Evolutionary conservation across 2,888 invertebrate genomes (phyloP).

Genomic region (Frankliniella intonsa): DNA sequence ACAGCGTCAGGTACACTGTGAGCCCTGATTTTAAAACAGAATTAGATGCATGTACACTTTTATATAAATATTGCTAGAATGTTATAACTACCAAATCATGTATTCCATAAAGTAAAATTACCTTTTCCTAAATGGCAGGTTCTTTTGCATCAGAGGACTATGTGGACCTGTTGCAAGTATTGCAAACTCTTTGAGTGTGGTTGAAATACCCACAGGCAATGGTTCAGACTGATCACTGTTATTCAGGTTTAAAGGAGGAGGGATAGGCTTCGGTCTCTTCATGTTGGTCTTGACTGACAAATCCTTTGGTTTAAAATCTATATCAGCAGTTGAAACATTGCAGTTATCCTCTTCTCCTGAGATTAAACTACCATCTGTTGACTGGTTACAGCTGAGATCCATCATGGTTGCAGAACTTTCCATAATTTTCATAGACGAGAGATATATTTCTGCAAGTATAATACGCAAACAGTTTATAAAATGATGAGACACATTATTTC

Average conservation of each 20-base stretch:
- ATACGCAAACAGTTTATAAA: background rate
- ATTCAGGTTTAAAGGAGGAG: slow-evolving; percentile 39
- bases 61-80: background rate
- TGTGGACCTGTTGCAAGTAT: slow-evolving; percentile 39
- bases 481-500: background rate
- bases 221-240: slow-evolving; percentile 32
- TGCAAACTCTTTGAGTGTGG: slow-evolving; percentile 37
- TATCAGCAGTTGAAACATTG: background rate
- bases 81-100: background rate
- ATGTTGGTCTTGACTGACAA: slow-evolving; percentile 38
- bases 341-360: background rate
- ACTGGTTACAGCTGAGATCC: background rate
- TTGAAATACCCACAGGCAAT: background rate
- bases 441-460: background rate
- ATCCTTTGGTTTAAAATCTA: slow-evolving; percentile 39
- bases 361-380: background rate
- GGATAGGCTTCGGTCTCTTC: slow-evolving; percentile 38
- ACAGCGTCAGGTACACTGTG: slow-evolving; percentile 25
- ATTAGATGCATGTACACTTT: background rate
- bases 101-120: slow-evolving; percentile 33
- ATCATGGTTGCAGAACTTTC: background rate
- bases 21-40: slow-evolving; percentile 20
- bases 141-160: slow-evolving; percentile 39
- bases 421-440: background rate
- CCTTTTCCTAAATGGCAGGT: slow-evolving; percentile 40